These are phyloP conservation scores for Philhelius pedissequus DNA, from an alignment of 2,888 invertebrate species.

Conservation along the genomic window DNA sequence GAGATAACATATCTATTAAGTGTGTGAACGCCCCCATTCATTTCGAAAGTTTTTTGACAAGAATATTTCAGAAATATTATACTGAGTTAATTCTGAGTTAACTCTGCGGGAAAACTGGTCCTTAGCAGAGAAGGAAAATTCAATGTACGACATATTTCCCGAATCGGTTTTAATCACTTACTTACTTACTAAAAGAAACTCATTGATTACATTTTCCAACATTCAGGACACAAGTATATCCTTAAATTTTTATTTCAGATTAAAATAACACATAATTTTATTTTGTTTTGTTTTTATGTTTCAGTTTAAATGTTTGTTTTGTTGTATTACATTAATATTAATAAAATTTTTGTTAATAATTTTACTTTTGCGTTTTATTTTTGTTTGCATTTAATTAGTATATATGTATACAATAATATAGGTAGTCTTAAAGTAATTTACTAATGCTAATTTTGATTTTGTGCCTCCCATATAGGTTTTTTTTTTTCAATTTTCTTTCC, in stretches of 20 bases:
- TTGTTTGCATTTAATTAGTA: conserved; percentile 55
- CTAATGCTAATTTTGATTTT: conserved; percentile 73
- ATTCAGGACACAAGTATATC: conserved; percentile 69
- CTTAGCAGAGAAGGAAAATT: no score
- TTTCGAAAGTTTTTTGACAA: no score
- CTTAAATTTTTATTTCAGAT: conserved; percentile 69
- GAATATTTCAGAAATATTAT: no score
- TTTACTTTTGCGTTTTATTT: not conserved
- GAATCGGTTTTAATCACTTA: no score
- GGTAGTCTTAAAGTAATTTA: conserved; percentile 68
- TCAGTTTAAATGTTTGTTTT: conserved; percentile 53
- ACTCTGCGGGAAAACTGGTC: no score
- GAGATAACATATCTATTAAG: no score
- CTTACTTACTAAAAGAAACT: not conserved
- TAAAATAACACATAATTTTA: conserved; percentile 69
- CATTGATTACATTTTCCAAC: conserved; percentile 60
- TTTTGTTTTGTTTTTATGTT: conserved; percentile 40
- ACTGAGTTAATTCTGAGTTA: no score
- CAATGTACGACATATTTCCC: no score
- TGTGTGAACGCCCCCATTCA: no score
- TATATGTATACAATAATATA: conserved; percentile 63
- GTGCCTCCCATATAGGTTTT: conserved; percentile 72
- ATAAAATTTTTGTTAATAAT: conserved; percentile 23
- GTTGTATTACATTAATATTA: conserved; percentile 28
- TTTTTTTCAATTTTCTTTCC: conserved; percentile 14